Evolutionary conservation across 1,140 invertebrate species (phyloP), one percentile per base, ranked within the genome.

Genomic region (Pseudomyrmex flavicornis): DNA sequence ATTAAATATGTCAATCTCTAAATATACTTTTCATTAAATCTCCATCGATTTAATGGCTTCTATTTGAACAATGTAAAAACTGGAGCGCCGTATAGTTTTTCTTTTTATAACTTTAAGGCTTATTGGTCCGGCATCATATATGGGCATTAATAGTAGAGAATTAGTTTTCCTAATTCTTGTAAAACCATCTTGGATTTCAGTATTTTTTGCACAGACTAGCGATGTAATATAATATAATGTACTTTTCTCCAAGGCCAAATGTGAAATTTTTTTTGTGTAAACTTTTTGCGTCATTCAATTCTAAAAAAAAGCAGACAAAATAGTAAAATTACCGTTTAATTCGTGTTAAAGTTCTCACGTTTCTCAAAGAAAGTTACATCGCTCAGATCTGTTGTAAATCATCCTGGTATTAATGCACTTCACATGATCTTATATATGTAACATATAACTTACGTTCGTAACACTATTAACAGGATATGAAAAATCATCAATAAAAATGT

Each of bases 31-130:
- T 50, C 83, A 61, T 70, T 90, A 72, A 56, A 44, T 77, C 17
- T 90, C 5, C 0, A 90, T 86, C 88, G 83, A 87, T 77, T 86
- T 88, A 92, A 90, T 90, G 88, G 83, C 91, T 63, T 63, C 68
- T 82, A 68, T 84, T 73, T 15, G 20, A 50, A 69, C 17, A 46
- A 79, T 85, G 65, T 65, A 62, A 72, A 88, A 86, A 88, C 84
- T 58, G 63, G 77, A 66, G 66, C 63, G 44, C 46, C 44, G n/a
- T 74, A 56, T 62, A 56, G 61, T 44, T 79, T 46, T 48, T 26
- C 35, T 52, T 59, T 20, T 26, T 13, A 12, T 52, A 12, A 22
- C 15, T 17, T 58, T 17, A 17, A 91, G 88, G 89, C 90, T 91
- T 87, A 87, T 91, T 91, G 90, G 89, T 91, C 89, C 89, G 86